These are phyloP conservation scores for Fopius arisanus DNA, from an alignment of 1,140 invertebrate species.

Conservation along the genomic window DNA sequence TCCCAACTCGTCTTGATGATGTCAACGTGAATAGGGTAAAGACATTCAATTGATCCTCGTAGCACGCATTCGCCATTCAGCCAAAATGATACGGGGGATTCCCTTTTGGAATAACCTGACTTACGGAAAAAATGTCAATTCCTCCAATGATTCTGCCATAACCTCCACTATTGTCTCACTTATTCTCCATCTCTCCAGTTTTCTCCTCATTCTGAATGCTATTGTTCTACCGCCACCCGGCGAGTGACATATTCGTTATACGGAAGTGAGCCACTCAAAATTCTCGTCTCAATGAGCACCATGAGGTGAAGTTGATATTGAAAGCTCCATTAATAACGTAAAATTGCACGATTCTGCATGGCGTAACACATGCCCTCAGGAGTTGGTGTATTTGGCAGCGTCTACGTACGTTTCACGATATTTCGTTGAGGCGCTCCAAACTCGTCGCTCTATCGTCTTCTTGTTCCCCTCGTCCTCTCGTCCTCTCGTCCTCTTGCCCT, in stretches of 20 bases:
- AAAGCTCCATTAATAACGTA: conserved; percentile 41
- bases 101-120: conserved; percentile 5
- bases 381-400: conserved; percentile 33
- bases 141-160: conserved; percentile 32
- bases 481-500: no score
- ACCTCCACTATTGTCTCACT: neutral
- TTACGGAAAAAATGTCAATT: conserved; percentile 33
- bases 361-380: conserved; percentile 23
- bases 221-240: neutral
- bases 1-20: neutral
- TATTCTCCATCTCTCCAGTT: neutral
- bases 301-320: neutral
- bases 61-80: conserved; percentile 42
- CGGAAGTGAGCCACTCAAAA: neutral
- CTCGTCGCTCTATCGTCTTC: neutral
- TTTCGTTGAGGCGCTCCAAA: neutral
- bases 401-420: conserved; percentile 32
- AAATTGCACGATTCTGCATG: conserved; percentile 33
- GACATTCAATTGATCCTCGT: conserved; percentile 45
- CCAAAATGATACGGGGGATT: conserved; percentile 7
- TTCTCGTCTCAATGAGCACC: neutral
- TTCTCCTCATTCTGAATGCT: neutral
- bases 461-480: no score
- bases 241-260: neutral
- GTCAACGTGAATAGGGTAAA: neutral